Evolutionary conservation across 2,888 invertebrate genomes (phyloP).

Genomic region (Baccha elongata): DNA sequence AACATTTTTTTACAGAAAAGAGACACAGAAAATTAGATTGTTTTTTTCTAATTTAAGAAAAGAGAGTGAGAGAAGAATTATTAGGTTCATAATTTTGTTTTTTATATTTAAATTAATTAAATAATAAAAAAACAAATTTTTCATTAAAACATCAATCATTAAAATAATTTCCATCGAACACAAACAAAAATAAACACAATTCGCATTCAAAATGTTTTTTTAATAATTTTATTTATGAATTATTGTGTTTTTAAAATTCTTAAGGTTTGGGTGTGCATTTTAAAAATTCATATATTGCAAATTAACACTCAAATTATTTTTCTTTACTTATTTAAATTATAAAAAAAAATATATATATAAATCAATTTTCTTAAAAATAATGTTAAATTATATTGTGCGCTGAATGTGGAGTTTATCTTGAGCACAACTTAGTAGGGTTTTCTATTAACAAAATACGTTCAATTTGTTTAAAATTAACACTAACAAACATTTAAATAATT

Average conservation of each 20-base stretch:
- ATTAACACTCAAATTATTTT: neutral
- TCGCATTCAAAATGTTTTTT: conserved; percentile 35
- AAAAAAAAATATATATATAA: neutral
- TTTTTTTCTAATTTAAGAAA: conserved; percentile 43
- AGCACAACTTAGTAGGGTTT: conserved; percentile 13
- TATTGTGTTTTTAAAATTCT: conserved; percentile 11
- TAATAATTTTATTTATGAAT: conserved; percentile 16
- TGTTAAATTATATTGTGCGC: conserved; percentile 34
- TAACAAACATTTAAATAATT: neutral
- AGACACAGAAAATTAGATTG: conserved; percentile 68
- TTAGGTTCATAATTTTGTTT: conserved; percentile 51
- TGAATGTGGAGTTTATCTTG: conserved; percentile 42
- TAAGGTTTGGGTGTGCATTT: neutral
- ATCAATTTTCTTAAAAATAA: neutral
- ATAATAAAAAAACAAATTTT: conserved; percentile 24
- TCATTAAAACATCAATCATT: conserved; percentile 42
- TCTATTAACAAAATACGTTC: too few species aligned
- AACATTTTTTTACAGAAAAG: conserved; percentile 76
- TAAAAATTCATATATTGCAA: neutral
- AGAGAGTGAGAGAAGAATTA: conserved; percentile 78
- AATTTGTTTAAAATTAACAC: neutral
- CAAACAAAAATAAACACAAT: conserved; percentile 32
- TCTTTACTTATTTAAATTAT: neutral
- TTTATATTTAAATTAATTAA: conserved; percentile 34
- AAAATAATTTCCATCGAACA: conserved; percentile 37